Percentiles rank a stretch among this genome's conserved stretches.
Evolutionary conservation across 2,888 invertebrate genomes (phyloP).

Genomic region (Limnephilus lunatus): DNA sequence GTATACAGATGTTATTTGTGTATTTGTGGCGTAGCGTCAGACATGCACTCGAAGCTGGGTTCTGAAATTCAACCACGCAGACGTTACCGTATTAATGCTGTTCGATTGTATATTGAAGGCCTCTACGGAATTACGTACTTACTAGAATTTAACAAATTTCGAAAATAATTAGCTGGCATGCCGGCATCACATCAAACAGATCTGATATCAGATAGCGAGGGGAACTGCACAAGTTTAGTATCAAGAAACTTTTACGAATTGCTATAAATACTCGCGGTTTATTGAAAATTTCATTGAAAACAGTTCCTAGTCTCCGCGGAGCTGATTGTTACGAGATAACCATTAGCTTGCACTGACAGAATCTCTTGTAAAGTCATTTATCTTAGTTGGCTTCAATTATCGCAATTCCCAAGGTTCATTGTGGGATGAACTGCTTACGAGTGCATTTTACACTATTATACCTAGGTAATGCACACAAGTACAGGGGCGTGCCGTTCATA

Average conservation of each 20-base stretch:
- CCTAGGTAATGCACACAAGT: neutral
- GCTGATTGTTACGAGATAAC: slow-evolving; percentile 7
- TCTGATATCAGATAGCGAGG: neutral
- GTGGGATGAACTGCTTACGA: slow-evolving; percentile 41
- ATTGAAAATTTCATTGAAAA: neutral
- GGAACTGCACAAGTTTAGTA: neutral
- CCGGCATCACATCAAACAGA: neutral
- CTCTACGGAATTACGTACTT: neutral
- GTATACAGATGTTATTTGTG: no score
- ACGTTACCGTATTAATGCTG: no score
- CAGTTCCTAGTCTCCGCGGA: neutral
- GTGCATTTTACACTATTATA: neutral
- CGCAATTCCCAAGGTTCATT: slow-evolving; percentile 33
- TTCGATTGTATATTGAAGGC: neutral
- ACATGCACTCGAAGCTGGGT: no score
- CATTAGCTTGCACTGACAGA: neutral
- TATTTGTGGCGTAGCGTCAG: no score
- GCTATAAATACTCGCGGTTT: neutral
- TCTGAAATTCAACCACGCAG: no score
- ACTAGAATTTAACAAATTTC: neutral
- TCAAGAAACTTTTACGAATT: neutral
- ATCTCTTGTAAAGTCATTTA: slow-evolving; percentile 25
- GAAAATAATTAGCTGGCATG: neutral
- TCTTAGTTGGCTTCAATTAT: slow-evolving; percentile 47
- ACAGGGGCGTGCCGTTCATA: neutral